A percentile compares a stretch with the other conserved stretches of the same genome.
These are phyloP conservation scores for Siniperca knerii DNA, from an alignment of 2,113 vertebrate species.

Conservation along the genomic window DNA sequence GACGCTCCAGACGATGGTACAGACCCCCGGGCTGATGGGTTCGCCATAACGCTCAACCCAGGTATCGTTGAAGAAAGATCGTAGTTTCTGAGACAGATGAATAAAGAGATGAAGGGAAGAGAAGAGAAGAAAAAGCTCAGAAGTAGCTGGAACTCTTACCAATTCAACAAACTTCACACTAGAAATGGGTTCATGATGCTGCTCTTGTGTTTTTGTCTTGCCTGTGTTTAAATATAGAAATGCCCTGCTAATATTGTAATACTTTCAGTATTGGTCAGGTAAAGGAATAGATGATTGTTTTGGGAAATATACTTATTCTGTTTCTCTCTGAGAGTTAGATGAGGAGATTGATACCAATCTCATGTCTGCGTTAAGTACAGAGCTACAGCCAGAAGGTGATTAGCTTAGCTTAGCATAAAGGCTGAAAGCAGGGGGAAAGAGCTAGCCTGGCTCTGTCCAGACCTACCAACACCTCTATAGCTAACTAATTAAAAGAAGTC, in stretches of 20 bases:
- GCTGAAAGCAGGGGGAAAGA: neutral
- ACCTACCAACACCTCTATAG: neutral
- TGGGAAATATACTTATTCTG: too few relatives aligned
- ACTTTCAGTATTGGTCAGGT: neutral
- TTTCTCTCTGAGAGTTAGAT: too few relatives aligned
- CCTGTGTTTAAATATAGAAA: neutral
- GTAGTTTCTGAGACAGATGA: slow-evolving; percentile 86
- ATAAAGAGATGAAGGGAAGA: neutral
- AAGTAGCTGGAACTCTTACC: too few relatives aligned
- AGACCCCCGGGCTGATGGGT: slow-evolving; percentile 66
- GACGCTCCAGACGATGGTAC: slow-evolving; percentile 91
- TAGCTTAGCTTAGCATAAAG: neutral
- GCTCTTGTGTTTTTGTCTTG: too few relatives aligned
- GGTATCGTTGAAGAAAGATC: slow-evolving; percentile 88
- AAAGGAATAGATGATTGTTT: neutral
- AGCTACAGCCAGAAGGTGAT: neutral
- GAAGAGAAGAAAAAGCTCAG: too few relatives aligned
- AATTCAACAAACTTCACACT: too few relatives aligned
- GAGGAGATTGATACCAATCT: too few relatives aligned
- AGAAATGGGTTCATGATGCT: too few relatives aligned
- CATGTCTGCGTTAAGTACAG: too few relatives aligned
- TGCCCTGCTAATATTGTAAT: neutral
- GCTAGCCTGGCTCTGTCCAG: neutral
- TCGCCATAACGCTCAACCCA: slow-evolving; percentile 77
- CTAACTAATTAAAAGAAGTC: too few relatives aligned